phyloP scores from a whole-genome alignment of 2,888 invertebrate species.

The Acanthosepion esculentum region DNA sequence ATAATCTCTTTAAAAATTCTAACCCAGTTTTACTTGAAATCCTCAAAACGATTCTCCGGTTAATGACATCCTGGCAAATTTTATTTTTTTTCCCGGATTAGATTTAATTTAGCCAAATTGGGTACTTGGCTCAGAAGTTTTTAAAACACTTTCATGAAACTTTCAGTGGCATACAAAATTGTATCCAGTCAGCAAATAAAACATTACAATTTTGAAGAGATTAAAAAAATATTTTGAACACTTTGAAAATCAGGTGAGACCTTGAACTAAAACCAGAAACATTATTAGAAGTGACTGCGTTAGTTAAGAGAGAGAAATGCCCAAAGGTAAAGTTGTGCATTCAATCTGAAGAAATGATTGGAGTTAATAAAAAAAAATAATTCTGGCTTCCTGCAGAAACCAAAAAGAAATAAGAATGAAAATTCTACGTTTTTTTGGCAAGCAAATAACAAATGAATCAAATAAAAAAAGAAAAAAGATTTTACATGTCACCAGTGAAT shows the following conservation, averaged over 20 bases:
- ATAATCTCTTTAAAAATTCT: not conserved
- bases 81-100: not conserved
- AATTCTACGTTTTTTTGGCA: too few relatives aligned
- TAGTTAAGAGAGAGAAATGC: not conserved
- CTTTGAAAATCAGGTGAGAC: not conserved
- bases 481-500: too few relatives aligned
- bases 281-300: not conserved
- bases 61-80: not conserved
- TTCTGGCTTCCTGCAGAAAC: too few relatives aligned
- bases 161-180: not conserved
- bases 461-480: too few relatives aligned
- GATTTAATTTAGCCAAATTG: not conserved
- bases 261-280: not conserved
- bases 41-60: not conserved
- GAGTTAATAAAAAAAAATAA: too few relatives aligned
- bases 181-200: not conserved
- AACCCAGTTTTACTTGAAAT: not conserved
- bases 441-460: too few relatives aligned
- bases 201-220: not conserved
- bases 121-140: not conserved
- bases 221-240: not conserved
- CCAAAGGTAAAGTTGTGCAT: not conserved
- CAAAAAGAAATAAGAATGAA: too few relatives aligned
- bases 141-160: not conserved
- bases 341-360: not conserved